Base-by-base conservation (phyloP, 2,113 vertebrate species). In the Caranx ignobilis region DNA sequence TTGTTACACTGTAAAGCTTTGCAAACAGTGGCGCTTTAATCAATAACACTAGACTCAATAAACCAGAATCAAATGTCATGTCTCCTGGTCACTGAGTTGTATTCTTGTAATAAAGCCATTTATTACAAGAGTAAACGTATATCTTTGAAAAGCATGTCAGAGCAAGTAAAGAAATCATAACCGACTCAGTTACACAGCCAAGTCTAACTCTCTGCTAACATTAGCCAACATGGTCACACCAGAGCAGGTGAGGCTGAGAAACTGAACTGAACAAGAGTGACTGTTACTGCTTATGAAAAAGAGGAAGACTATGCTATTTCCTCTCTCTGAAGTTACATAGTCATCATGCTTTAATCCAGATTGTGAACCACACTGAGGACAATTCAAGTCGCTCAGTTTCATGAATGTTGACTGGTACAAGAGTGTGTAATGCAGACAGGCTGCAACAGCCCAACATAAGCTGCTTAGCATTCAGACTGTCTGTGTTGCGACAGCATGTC, bases 381-480 rank as follows among this genome's bases (percentile, higher is more conserved):
- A 76, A 59, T 50, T 71, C 1, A 1, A 71, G 54, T 60, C 39
- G 45, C 32, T 56, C 35, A 34, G 41, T 26, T 32, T 62, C 47
- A 31, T 54, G 31, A 59, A 81, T 55, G 60, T 21, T 78, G 47
- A 75, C 39, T 34, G 43, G 31, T 32, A 45, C 47, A 74, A 77
- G 68, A 69, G 32, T 34, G 77, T 63, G 48, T 56, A 2, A 39
- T 18, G n/a, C 37, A 55, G 34, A 60, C 47, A 69, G 32, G 31
- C 59, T 5, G 35, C 50, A 41, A 61, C 39, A 62, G 65, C 41
- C 35, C 63, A 16, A 10, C 43, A 65, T 83, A 77, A 87, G 60
- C 77, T 70, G 69, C 77, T 81, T 77, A 81, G 45, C 41, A 19
- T 70, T 19, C 63, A 71, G 52, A 72, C 68, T 72, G 73, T 39